Base-by-base conservation (phyloP, 2,888 invertebrate genomes). In the Clivina fossor region DNA sequence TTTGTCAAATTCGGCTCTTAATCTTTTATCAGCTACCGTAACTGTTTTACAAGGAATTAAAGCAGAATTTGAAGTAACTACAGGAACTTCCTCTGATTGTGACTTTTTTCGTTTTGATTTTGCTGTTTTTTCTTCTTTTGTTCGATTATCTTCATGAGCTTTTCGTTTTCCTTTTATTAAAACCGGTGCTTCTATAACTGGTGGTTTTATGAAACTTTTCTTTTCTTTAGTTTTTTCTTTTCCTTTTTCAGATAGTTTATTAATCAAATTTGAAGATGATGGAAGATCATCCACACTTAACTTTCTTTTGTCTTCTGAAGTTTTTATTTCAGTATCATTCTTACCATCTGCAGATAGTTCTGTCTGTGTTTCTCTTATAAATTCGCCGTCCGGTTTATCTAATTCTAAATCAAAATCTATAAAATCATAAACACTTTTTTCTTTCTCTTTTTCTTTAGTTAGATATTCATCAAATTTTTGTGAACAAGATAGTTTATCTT, bases 131-230 rank as follows among this genome's bases (percentile, higher is more conserved):
- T 38, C 9, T 43, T 53, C 41, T 47, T 46, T 57, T 47, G n/a
- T 35, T 47, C 32, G 50, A 15, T 24, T 19, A 26, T 38, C 32
- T 28, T 48, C 26, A 7, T 56, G 32, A 20, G 57, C 58, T 20
- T 57, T 54, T 47, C 53, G 35, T 26, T 57, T 56, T 1, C 60
- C 61, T 46, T 60, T 61, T 4, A 48, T 20, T 44, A 62, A 56
- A 54, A 53, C 60, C 59, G 68, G 58, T 56, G 65, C 50, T 2
- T 66, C 64, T 16, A 67, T 60, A 19, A 69, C 61, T 5, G 62
- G 63, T n/a, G 64, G 64, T 57, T 60, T 64, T 20, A 43, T 56
- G 26, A 57, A 62, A 24, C 22, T 11, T 26, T 53, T 53, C 18
- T 44, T 53, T 7, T 9, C 18, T 40, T 40, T 26, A 13, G 32